These are phyloP conservation scores for Pseudochaenichthys georgianus DNA, from an alignment of 2,797 vertebrate genomes.

Conservation along the genomic window DNA sequence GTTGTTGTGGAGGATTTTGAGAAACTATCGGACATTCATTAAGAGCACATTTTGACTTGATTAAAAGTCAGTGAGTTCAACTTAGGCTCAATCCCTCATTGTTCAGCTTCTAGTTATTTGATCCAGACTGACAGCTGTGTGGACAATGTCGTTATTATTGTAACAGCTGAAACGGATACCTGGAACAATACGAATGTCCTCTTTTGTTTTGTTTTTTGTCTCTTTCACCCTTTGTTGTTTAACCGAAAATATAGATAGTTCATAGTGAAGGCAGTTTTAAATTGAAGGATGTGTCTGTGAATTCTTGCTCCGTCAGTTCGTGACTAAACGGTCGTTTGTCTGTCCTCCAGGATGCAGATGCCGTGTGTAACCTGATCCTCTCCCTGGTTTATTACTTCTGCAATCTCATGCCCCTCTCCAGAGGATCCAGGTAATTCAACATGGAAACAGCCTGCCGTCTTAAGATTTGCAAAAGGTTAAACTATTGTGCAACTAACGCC, in stretches of 20 bases:
- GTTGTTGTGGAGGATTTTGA: background rate
- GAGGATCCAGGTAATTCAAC: constrained; percentile 77
- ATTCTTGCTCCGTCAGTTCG: background rate
- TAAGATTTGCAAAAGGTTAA: too few species aligned
- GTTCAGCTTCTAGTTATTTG: background rate
- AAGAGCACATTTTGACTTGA: background rate
- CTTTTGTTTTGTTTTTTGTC: background rate
- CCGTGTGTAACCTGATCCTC: constrained; percentile 95
- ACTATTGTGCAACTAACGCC: too few species aligned
- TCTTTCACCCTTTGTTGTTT: background rate
- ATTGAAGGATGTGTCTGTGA: background rate
- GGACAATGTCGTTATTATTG: background rate
- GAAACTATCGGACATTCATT: background rate
- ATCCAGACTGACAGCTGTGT: background rate
- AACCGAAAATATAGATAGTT: background rate
- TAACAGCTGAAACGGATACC: constrained; percentile 11
- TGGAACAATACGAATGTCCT: background rate
- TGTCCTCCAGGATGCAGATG: constrained; percentile 91
- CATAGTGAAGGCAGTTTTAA: too few species aligned
- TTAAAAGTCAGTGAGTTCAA: background rate
- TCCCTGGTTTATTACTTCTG: constrained; percentile 99
- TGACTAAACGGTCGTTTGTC: background rate
- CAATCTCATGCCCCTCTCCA: constrained; percentile 98
- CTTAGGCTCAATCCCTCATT: background rate
- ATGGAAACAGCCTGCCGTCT: background rate